Percentiles rank a stretch among this genome's conserved stretches.
Conservation (phyloP, 1,140 invertebrate species). For the Dreissena polymorpha region DNA sequence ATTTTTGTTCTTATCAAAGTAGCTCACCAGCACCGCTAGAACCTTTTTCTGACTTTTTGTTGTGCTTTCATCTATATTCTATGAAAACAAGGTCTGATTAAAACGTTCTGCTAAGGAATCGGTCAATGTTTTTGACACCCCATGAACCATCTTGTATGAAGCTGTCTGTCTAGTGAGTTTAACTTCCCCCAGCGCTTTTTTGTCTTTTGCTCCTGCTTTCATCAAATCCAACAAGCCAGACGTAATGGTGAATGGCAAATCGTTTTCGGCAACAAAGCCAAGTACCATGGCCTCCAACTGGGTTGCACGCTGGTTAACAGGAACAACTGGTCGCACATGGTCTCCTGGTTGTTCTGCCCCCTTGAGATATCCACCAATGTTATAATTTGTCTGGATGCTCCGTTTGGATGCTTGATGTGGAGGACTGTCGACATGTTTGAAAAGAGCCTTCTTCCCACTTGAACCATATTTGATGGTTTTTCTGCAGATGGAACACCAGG, state of each 20-base stretch:
- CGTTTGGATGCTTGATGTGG: no score
- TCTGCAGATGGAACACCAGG: no score
- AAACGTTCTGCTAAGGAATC: slow-evolving; percentile 4
- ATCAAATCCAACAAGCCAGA: not conserved
- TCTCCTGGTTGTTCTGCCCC: not conserved
- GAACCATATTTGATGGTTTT: no score
- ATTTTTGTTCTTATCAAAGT: no score
- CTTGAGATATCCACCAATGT: not conserved
- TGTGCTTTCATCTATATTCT: no score
- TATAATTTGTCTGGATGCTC: no score
- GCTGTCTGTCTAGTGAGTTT: not conserved
- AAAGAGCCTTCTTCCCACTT: no score
- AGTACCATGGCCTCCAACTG: slow-evolving; percentile 27
- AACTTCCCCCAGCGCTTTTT: not conserved
- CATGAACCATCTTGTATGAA: no score
- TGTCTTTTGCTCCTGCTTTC: not conserved
- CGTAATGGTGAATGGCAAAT: slow-evolving; percentile 20
- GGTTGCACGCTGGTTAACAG: not conserved
- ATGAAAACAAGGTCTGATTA: not conserved
- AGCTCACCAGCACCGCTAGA: no score
- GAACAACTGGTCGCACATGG: slow-evolving; percentile 13
- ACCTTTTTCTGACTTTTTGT: no score
- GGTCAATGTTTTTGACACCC: not conserved
- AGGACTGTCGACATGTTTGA: no score
- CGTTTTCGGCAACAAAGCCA: slow-evolving; percentile 4